A percentile compares a stretch with the other conserved stretches of the same genome.
Evolutionary conservation across 2,797 vertebrate genomes (phyloP).

Genomic region (Anomalospiza imberbis): DNA sequence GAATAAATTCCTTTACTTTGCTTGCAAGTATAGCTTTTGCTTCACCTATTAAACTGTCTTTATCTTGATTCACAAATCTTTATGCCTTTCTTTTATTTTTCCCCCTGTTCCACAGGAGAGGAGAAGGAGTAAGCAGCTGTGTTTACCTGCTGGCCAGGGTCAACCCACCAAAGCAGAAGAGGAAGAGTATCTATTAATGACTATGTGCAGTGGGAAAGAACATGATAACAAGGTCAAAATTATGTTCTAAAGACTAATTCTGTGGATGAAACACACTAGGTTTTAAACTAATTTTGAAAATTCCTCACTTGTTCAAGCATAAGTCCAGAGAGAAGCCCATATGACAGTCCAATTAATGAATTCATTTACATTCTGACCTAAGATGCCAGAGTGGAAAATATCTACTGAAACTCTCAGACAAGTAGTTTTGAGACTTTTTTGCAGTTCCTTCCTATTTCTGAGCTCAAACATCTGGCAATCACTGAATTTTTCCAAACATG

Average conservation of each 20-base stretch:
- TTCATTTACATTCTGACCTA: background rate
- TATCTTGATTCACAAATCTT: background rate
- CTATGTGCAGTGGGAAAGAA: background rate
- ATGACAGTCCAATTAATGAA: background rate
- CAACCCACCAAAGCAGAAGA: background rate
- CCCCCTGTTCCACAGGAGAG: background rate
- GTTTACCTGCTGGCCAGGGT: background rate
- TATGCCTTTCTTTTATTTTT: background rate
- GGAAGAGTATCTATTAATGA: background rate
- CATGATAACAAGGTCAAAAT: background rate
- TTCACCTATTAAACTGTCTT: background rate
- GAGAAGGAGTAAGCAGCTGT: background rate
- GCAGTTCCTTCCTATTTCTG: conserved; percentile 4
- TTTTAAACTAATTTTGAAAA: background rate
- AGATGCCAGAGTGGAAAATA: background rate
- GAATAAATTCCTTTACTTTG: background rate
- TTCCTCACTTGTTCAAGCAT: background rate
- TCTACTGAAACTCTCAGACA: background rate
- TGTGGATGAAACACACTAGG: background rate
- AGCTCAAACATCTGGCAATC: background rate
- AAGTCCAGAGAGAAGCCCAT: background rate
- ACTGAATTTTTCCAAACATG: conserved; percentile 9
- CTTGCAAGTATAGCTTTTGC: background rate
- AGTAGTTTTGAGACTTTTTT: background rate
- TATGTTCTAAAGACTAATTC: background rate